Evolutionary conservation across 2,888 invertebrate species (phyloP).

Genomic region (Timema podura): DNA sequence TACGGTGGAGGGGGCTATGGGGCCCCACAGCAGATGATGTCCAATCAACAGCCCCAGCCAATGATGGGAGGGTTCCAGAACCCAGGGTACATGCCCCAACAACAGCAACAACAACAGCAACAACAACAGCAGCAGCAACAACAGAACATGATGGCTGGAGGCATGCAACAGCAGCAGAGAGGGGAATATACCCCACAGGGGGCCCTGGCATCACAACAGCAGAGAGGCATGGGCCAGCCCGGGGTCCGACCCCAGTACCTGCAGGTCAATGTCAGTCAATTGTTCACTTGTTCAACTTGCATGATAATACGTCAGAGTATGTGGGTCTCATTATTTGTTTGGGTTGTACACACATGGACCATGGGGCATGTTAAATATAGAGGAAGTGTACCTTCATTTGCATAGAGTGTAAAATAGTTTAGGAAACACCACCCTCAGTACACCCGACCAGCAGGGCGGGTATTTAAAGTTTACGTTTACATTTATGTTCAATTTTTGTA

Average conservation of each 20-base stretch:
- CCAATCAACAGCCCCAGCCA: constrained; percentile 44
- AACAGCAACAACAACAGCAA: constrained; percentile 42
- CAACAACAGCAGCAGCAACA: constrained; percentile 26
- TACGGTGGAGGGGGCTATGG: constrained; percentile 57
- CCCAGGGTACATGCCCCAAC: constrained; percentile 29
- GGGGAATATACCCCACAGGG: constrained; percentile 20
- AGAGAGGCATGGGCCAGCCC: constrained; percentile 45
- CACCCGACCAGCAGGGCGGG: no score
- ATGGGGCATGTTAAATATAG: no score
- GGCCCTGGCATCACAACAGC: constrained; percentile 26
- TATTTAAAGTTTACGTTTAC: no score
- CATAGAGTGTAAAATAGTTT: no score
- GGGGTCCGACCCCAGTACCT: constrained; percentile 62
- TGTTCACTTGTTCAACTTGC: no score
- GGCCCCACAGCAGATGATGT: constrained; percentile 36
- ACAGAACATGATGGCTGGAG: constrained; percentile 17
- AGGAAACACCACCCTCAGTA: no score
- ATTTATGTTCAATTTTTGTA: no score
- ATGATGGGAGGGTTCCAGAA: constrained; percentile 30
- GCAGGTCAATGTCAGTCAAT: constrained; percentile 49
- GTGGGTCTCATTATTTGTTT: no score
- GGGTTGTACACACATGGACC: no score
- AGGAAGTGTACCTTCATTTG: no score
- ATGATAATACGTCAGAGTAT: no score
- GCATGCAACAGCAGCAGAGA: constrained; percentile 18